Evolutionary conservation across 92 coral and sea anemone genomes (phyloP), one percentile per base, ranked within the genome.

Genomic region (Zoanthus solanderi): DNA sequence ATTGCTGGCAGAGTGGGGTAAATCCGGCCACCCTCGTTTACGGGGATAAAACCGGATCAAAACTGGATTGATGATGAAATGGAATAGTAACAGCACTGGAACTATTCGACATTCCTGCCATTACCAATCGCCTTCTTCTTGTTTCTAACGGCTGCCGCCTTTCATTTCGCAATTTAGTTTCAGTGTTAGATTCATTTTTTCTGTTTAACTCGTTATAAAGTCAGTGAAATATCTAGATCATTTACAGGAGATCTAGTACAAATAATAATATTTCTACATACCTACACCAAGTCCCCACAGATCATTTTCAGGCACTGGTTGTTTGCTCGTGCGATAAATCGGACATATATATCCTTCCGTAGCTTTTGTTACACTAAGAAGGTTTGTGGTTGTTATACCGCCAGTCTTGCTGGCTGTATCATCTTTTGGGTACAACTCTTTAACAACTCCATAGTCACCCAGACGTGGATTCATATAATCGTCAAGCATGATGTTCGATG

Each of bases 251-350:
- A 63, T 18, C 23, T 2, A 54, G 13, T 10, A 15, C 42, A 37
- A 37, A 37, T 2, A 2, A 63, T 1, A 7, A 4, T 63, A 63
- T 17, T 17, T 17, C 18, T 14, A 8, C 85, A 34, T 45, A 80
- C 85, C 85, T 5, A 80, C 85, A 45, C 85, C 85, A 47, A 80
- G 75, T 80, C 85, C 85, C 85, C 85, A 80, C 6, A 80, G 75
- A 61, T 80, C 85, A 80, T 65, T 80, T 80, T 80, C 75, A 80
- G 13, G 75, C 8, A 37, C 7, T 10, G 85, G 17, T 0, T 80
- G 7, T 80, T 46, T 80, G 44, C 58, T 63, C 2, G 42, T 14
- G 2, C 74, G 46, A 30, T 80, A 80, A 12, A 66, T 46, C 45
- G 85, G 85, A 71, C 85, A 80, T 6, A 80, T 23, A 13, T 80